Percentiles rank a stretch among this genome's conserved stretches.
phyloP scores from a whole-genome alignment of 2,888 invertebrate genomes.

The Diabrotica balteata region DNA sequence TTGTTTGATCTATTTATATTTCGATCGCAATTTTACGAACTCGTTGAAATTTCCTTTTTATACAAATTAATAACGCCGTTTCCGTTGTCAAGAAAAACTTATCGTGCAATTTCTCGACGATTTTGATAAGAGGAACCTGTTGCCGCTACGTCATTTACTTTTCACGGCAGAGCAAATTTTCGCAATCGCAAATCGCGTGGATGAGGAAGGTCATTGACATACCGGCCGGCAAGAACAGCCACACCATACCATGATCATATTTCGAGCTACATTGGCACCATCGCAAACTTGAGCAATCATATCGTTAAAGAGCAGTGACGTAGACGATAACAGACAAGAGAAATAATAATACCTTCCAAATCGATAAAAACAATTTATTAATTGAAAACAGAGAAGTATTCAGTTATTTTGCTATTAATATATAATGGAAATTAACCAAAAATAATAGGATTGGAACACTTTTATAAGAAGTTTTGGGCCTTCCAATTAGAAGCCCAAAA shows the following conservation, averaged over 20 bases:
- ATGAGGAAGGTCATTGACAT: conserved; percentile 16
- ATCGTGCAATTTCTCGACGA: too few relatives aligned
- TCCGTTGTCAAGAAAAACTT: too few relatives aligned
- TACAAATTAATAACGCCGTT: too few relatives aligned
- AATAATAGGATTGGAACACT: too few relatives aligned
- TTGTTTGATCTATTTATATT: too few relatives aligned
- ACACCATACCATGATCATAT: conserved; percentile 13
- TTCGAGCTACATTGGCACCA: conserved; percentile 9
- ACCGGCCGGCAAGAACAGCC: conserved; percentile 15
- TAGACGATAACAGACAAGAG: not conserved
- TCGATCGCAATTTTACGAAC: too few relatives aligned
- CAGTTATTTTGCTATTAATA: too few relatives aligned
- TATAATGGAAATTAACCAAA: too few relatives aligned
- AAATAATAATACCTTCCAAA: not conserved
- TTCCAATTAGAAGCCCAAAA: too few relatives aligned
- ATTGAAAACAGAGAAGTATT: not conserved
- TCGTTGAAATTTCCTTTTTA: too few relatives aligned
- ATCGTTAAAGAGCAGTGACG: conserved; percentile 8
- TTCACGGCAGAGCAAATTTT: conserved; percentile 11
- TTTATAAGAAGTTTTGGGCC: too few relatives aligned
- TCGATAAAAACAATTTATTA: not conserved
- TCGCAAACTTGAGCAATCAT: conserved; percentile 11
- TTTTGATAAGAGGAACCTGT: conserved; percentile 5
- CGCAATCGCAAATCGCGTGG: conserved; percentile 9
- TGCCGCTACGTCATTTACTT: conserved; percentile 8